Evolutionary conservation across 2,113 vertebrate genomes (phyloP).

Genomic region (Alaudala cheleensis): DNA sequence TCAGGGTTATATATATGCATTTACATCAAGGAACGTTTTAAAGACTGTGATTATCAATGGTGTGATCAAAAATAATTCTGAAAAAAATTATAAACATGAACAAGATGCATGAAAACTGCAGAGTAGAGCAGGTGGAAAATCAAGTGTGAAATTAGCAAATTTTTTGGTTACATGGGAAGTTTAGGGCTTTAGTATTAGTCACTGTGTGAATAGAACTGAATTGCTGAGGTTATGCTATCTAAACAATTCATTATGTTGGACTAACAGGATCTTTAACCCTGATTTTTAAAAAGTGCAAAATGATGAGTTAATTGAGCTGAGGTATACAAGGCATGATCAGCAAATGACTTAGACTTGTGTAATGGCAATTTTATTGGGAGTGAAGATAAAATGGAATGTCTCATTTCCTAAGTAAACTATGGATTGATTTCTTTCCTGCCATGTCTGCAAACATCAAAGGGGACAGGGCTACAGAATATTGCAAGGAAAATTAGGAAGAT

Average conservation of each 20-base stretch:
- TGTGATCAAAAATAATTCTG: neutral
- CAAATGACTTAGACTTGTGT: neutral
- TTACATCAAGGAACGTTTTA: neutral
- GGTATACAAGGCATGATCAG: neutral
- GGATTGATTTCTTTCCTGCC: neutral
- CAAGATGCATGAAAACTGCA: neutral
- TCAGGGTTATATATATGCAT: neutral
- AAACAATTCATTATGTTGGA: neutral
- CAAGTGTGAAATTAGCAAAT: constrained; percentile 39
- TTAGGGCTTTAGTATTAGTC: constrained; percentile 12
- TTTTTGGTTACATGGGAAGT: neutral
- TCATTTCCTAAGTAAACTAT: neutral
- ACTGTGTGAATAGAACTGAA: neutral
- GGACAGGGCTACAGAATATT: neutral
- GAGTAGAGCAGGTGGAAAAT: constrained; percentile 29
- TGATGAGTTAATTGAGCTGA: neutral
- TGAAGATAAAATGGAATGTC: neutral
- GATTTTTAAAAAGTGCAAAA: constrained; percentile 20
- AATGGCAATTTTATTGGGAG: neutral
- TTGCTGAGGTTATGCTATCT: neutral
- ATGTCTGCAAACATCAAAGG: neutral
- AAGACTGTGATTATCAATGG: neutral
- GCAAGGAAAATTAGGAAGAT: neutral
- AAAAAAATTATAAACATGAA: neutral
- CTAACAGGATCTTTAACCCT: neutral